Evolutionary conservation across 2,888 invertebrate species (phyloP).

Genomic region (Sesamia inferens): DNA sequence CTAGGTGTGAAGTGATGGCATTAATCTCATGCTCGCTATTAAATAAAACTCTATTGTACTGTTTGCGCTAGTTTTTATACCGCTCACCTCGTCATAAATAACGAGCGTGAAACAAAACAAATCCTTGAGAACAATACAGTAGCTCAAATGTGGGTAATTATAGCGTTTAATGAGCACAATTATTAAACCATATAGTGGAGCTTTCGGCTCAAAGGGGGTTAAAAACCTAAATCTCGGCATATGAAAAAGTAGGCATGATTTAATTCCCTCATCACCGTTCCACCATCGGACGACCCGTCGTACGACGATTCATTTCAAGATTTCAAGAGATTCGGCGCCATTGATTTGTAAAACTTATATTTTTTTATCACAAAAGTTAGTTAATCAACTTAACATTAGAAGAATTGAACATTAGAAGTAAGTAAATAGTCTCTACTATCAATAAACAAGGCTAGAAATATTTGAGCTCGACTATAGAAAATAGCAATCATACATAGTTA

Average conservation of each 20-base stretch:
- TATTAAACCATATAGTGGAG: conserved; percentile 48
- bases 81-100: conserved; percentile 25
- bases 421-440: neutral
- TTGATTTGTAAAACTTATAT: neutral
- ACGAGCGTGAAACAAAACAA: conserved; percentile 51
- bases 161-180: conserved; percentile 46
- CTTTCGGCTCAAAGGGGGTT: conserved; percentile 16
- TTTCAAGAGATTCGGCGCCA: too few species aligned
- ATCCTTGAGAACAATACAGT: conserved; percentile 48
- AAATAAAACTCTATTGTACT: conserved; percentile 24
- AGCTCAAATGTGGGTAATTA: conserved; percentile 51
- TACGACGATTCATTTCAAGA: too few species aligned
- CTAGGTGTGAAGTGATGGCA: conserved; percentile 22
- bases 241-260: neutral
- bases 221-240: neutral
- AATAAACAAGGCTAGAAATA: too few species aligned
- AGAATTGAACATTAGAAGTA: too few species aligned
- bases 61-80: conserved; percentile 23
- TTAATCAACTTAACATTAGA: neutral
- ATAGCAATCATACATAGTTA: too few species aligned
- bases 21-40: conserved; percentile 17
- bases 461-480: too few species aligned
- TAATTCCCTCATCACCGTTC: too few species aligned
- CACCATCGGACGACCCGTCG: too few species aligned
- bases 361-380: neutral